A percentile compares a stretch with the other conserved stretches of the same genome.
These are phyloP conservation scores for Collichthys lucidus DNA, from an alignment of 2,113 vertebrate genomes.

Conservation along the genomic window DNA sequence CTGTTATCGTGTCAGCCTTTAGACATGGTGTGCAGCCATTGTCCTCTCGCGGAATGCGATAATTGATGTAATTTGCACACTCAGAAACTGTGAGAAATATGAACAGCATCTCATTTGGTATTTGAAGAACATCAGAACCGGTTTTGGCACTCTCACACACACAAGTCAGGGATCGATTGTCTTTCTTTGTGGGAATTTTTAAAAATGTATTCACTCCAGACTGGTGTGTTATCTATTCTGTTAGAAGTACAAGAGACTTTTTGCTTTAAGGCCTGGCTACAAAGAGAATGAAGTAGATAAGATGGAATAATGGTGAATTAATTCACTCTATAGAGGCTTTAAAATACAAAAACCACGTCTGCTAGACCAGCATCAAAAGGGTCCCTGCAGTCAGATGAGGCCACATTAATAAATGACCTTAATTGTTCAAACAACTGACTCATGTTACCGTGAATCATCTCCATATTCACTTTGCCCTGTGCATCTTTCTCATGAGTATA, in stretches of 20 bases:
- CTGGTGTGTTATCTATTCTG: constrained; percentile 23
- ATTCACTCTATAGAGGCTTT: neutral
- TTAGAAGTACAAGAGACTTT: constrained; percentile 17
- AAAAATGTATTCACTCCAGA: neutral
- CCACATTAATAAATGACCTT: constrained; percentile 19
- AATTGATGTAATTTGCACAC: constrained; percentile 41
- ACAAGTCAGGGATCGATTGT: neutral
- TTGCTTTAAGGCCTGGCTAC: neutral
- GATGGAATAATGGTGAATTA: constrained; percentile 28
- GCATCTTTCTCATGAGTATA: neutral
- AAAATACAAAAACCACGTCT: constrained; percentile 25
- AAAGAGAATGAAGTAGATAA: constrained; percentile 21
- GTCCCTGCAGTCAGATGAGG: constrained; percentile 32
- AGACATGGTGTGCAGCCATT: constrained; percentile 12
- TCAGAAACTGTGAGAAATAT: constrained; percentile 51
- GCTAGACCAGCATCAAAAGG: constrained; percentile 6
- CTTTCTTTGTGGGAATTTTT: constrained; percentile 1
- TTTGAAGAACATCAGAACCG: constrained; percentile 29
- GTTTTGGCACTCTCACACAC: constrained; percentile 19
- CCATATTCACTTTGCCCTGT: neutral
- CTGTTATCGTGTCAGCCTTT: neutral
- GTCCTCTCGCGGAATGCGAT: constrained; percentile 37
- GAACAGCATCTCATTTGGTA: constrained; percentile 42
- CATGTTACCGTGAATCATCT: constrained; percentile 4
- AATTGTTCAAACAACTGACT: constrained; percentile 22